Evolutionary conservation across 2,888 invertebrate genomes (phyloP).

Genomic region (Pedicia rivosa): DNA sequence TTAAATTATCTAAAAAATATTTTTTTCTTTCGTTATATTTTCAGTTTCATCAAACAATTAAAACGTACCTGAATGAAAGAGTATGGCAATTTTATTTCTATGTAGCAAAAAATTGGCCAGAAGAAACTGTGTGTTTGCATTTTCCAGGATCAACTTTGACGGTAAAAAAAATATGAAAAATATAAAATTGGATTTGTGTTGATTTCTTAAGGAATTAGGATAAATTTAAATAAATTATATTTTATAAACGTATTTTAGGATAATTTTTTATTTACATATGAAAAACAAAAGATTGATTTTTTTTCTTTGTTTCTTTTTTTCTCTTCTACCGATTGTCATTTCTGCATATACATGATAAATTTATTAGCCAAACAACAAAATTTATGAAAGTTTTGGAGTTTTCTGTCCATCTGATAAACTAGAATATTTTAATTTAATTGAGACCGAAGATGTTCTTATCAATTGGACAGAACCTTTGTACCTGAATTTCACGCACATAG

Average conservation of each 20-base stretch:
- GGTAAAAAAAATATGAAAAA: conserved; percentile 38
- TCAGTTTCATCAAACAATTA: conserved; percentile 80
- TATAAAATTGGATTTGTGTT: too few species aligned
- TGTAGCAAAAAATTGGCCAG: conserved; percentile 78
- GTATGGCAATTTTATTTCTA: conserved; percentile 86
- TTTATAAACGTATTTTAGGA: too few species aligned
- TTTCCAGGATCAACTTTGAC: conserved; percentile 80
- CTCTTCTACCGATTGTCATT: too few species aligned
- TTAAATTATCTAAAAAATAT: too few species aligned
- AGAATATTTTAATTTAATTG: conserved; percentile 53
- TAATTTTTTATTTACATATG: too few species aligned
- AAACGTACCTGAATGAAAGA: conserved; percentile 73
- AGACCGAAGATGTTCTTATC: conserved; percentile 59
- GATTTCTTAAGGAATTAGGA: too few species aligned
- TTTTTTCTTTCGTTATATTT: conserved; percentile 25
- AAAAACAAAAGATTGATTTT: too few species aligned
- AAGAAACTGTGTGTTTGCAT: conserved; percentile 67
- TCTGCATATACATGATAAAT: too few species aligned
- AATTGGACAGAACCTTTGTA: conserved; percentile 69
- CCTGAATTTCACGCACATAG: conserved; percentile 73
- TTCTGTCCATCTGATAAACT: conserved; percentile 67
- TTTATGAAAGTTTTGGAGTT: conserved; percentile 72
- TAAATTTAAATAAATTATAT: too few species aligned
- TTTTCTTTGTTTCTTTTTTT: conserved; percentile 17
- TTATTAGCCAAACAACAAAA: conserved; percentile 61